phyloP scores from a whole-genome alignment of 2,888 invertebrate species.

The Adelphocoris suturalis region DNA sequence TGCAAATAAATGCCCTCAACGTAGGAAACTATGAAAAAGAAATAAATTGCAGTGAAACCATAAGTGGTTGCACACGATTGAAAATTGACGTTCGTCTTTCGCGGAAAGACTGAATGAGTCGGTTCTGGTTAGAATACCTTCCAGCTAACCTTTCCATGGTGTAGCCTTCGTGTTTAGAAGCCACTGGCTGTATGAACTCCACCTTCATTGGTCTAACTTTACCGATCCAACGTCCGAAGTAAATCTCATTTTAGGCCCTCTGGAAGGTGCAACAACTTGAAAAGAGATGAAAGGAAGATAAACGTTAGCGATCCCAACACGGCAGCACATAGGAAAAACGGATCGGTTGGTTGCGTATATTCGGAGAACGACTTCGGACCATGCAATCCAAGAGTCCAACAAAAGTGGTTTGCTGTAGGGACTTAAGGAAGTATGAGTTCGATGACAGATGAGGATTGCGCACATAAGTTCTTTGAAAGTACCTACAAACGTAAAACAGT shows the following conservation, averaged over 20 bases:
- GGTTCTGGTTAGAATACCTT: neutral
- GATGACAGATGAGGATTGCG: neutral
- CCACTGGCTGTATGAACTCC: neutral
- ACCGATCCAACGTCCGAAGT: neutral
- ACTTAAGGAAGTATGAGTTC: neutral
- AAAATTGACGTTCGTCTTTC: neutral
- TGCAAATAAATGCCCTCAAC: too few relatives aligned
- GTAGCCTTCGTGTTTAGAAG: constrained; percentile 17
- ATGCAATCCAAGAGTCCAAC: constrained; percentile 1
- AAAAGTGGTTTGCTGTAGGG: neutral
- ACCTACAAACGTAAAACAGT: neutral
- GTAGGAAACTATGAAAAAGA: too few relatives aligned
- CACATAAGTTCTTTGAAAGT: neutral
- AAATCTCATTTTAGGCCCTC: constrained; percentile 13
- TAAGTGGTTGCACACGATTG: too few relatives aligned
- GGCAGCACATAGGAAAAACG: neutral
- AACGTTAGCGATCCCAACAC: constrained; percentile 31
- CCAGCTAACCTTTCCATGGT: neutral
- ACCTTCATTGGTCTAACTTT: constrained; percentile 6
- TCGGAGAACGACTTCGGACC: neutral
- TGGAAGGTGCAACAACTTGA: constrained; percentile 26
- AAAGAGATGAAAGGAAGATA: constrained; percentile 31
- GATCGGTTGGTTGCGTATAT: constrained; percentile 2
- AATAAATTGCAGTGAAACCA: too few relatives aligned
- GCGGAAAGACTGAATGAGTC: neutral